These are phyloP conservation scores for Eublepharis macularius DNA, from an alignment of 2,113 vertebrate genomes.

Conservation along the genomic window DNA sequence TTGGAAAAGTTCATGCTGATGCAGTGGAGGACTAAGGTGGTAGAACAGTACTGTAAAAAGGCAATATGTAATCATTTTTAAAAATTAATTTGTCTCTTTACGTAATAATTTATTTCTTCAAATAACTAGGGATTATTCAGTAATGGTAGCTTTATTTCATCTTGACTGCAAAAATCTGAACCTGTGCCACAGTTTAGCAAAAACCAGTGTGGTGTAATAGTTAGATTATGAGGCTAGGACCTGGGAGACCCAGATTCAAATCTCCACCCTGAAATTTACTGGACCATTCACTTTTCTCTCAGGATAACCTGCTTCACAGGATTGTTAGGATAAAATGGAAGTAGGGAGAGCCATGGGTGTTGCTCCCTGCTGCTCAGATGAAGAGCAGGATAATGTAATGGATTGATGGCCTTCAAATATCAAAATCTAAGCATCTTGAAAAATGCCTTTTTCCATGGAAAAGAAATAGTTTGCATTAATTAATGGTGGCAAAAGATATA, in stretches of 20 bases:
- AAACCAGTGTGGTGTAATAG: too few species aligned
- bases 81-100: not conserved
- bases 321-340: too few species aligned
- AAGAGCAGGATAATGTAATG: too few species aligned
- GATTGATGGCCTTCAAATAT: not conserved
- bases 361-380: too few species aligned
- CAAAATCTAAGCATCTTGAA: not conserved
- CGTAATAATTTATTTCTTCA: not conserved
- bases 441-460: not conserved
- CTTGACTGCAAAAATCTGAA: not conserved
- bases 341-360: too few species aligned
- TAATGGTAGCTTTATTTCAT: not conserved
- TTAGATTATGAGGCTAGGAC: too few species aligned
- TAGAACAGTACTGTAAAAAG: not conserved
- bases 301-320: too few species aligned
- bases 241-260: too few species aligned
- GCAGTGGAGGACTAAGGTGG: not conserved
- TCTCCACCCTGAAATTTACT: too few species aligned
- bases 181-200: too few species aligned
- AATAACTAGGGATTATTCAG: too few species aligned
- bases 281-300: too few species aligned
- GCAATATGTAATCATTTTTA: not conserved
- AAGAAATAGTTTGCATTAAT: not conserved
- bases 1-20: not conserved
- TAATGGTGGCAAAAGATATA: not conserved